Evolutionary conservation across 2,888 invertebrate species (phyloP).

Genomic region (Scaptomyza cyrtandrae): DNA sequence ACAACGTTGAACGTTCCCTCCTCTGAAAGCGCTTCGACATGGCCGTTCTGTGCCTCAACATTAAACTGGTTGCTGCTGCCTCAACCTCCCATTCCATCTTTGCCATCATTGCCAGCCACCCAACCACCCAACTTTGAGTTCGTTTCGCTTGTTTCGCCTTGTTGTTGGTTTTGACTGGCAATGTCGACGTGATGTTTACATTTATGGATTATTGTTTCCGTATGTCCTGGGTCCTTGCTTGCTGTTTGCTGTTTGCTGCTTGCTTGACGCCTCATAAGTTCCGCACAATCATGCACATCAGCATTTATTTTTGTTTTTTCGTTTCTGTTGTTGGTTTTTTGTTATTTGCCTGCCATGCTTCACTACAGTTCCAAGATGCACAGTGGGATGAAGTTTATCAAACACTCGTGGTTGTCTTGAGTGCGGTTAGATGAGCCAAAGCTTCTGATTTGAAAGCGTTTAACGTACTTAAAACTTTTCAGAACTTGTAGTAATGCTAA

Average conservation of each 20-base stretch:
- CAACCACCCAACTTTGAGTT: conserved; percentile 35
- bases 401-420: conserved; percentile 19
- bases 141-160: conserved; percentile 51
- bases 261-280: conserved; percentile 59
- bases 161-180: conserved; percentile 64
- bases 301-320: conserved; percentile 43
- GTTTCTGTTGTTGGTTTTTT: neutral
- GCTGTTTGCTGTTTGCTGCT: no score
- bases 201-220: conserved; percentile 83
- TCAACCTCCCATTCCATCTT: neutral
- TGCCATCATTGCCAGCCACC: neutral
- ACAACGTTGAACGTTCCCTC: conserved; percentile 8
- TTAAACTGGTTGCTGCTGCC: conserved; percentile 6
- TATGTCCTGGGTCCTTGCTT: conserved; percentile 77
- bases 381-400: conserved; percentile 36
- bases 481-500: no score
- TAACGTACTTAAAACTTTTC: conserved; percentile 6
- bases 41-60: conserved; percentile 39
- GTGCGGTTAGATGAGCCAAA: conserved; percentile 16
- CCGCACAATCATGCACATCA: conserved; percentile 77
- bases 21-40: conserved; percentile 33
- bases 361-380: conserved; percentile 24
- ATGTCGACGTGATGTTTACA: conserved; percentile 83
- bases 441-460: neutral
- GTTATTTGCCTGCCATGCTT: conserved; percentile 32